Base-by-base conservation (phyloP, 2,113 vertebrate genomes). In the Coptodon bakossiorum region DNA sequence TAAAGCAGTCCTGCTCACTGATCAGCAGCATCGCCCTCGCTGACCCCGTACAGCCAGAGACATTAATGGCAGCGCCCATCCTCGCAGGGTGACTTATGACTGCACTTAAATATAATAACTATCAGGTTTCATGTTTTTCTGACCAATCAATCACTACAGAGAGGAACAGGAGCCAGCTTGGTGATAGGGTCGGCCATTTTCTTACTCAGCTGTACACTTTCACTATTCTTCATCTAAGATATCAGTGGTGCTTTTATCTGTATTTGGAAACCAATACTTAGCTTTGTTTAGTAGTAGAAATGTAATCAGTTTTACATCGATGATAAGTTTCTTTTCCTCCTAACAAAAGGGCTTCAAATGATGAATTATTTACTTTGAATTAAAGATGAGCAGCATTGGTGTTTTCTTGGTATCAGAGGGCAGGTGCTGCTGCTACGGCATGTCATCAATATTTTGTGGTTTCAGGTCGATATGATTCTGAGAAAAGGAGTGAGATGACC, bases 11-110 rank as follows among this genome's bases (percentile, higher is more conserved):
- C 14, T 76, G 40, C 38, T 71, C n/a, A 24, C 0, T 71, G 13
- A 73, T 45, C 68, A 16, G 66, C 68, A 73, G 0, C 68, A 11
- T 2, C 9, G 43, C 24, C 71, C 24, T 76, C 43, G 3, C 43
- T 48, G 24, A 48, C 43, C 24, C 0, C 1, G 2, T 76, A 29
- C 71, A 48, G 68, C 0, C 38, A 2, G 38, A 73, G 0, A 45
- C 68, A 73, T 73, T 45, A 73, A 73, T 45, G 68, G 68, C 40
- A 19, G 40, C 14, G 4, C 71, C 22, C 8, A 76, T 29, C 14
- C 24, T 76, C 3, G 1, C 24, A 27, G 24, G 68, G 68, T 76
- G 68, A 71, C 66, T 40, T 71, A 71, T 71, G 63, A 2, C 40
- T 27, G 16, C 22, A 29, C 71, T 76, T 76, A n/a, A 66, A 66